Percentiles rank a stretch among this genome's conserved stretches.
Conservation (phyloP, 1,140 invertebrate species). For the Ephestia elutella region DNA sequence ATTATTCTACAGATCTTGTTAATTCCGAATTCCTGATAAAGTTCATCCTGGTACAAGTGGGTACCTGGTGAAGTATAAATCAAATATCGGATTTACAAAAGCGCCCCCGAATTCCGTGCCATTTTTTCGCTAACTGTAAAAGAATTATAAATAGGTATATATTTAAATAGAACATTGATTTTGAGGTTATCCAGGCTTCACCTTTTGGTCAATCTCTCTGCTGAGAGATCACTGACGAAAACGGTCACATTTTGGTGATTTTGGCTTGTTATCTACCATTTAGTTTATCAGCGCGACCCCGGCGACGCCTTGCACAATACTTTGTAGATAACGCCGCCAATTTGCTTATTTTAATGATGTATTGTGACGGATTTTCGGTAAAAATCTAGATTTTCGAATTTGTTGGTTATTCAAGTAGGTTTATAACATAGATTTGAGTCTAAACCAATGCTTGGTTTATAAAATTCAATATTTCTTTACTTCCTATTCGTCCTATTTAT, state of each 20-base stretch:
- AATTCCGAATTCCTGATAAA: no score
- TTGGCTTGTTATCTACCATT: conserved; percentile 20
- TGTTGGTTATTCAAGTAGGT: no score
- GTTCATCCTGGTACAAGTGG: no score
- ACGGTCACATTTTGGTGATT: conserved; percentile 5
- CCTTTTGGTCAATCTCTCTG: neutral
- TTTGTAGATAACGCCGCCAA: conserved; percentile 32
- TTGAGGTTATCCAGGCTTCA: conserved; percentile 29
- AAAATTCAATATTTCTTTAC: no score
- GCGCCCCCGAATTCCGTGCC: no score
- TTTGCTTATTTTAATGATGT: conserved; percentile 22
- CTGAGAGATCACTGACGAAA: neutral
- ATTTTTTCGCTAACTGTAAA: neutral
- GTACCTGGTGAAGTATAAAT: no score
- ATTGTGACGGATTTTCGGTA: neutral
- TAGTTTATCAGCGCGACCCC: conserved; percentile 30
- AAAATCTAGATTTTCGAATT: neutral
- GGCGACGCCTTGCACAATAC: conserved; percentile 33
- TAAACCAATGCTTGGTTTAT: no score
- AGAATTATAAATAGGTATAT: neutral
- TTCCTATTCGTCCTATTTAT: no score
- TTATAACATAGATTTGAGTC: no score
- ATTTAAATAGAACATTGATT: neutral
- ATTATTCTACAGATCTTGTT: no score
- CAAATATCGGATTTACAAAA: no score